Conservation (phyloP, 1,140 invertebrate genomes). For the Lepidurus packardi region DNA sequence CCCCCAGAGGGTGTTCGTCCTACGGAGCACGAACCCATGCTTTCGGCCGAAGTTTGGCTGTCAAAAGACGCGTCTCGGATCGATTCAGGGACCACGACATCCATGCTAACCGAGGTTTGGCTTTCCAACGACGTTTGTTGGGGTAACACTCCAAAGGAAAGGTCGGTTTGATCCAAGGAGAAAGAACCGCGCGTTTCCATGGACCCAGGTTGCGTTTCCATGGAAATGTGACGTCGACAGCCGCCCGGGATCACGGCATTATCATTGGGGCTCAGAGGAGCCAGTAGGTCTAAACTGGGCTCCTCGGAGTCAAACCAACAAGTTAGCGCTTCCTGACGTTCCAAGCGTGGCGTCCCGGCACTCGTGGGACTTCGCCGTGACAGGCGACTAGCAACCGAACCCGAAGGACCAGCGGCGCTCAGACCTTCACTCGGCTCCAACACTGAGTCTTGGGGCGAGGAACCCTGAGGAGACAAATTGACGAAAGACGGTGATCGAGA, state of each 20-base stretch:
- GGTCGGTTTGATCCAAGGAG: slow-evolving; percentile 25
- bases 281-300: slow-evolving; percentile 45
- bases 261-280: slow-evolving; percentile 38
- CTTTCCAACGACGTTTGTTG: slow-evolving; percentile 32
- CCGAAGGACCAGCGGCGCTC: not conserved
- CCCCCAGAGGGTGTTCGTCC: slow-evolving; percentile 14
- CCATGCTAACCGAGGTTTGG: slow-evolving; percentile 32
- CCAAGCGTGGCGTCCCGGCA: slow-evolving; percentile 34
- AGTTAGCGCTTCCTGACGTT: slow-evolving; percentile 35
- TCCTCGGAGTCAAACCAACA: slow-evolving; percentile 36
- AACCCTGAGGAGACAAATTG: slow-evolving; percentile 20
- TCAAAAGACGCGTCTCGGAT: slow-evolving; percentile 33
- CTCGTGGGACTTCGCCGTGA: slow-evolving; percentile 29
- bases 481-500: slow-evolving; percentile 42
- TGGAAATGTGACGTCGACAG: slow-evolving; percentile 35
- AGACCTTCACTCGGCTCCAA: not conserved
- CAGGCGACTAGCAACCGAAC: not conserved
- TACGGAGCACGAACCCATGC: slow-evolving; percentile 30
- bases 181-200: slow-evolving; percentile 32
- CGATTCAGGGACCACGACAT: slow-evolving; percentile 31
- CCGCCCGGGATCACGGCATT: slow-evolving; percentile 42
- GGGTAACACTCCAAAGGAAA: slow-evolving; percentile 23
- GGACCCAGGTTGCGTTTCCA: slow-evolving; percentile 31
- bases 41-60: slow-evolving; percentile 33
- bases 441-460: not conserved